Percentiles rank a stretch among this genome's conserved stretches.
phyloP scores from a whole-genome alignment of 1,140 invertebrate species.

The Planococcus citri region DNA sequence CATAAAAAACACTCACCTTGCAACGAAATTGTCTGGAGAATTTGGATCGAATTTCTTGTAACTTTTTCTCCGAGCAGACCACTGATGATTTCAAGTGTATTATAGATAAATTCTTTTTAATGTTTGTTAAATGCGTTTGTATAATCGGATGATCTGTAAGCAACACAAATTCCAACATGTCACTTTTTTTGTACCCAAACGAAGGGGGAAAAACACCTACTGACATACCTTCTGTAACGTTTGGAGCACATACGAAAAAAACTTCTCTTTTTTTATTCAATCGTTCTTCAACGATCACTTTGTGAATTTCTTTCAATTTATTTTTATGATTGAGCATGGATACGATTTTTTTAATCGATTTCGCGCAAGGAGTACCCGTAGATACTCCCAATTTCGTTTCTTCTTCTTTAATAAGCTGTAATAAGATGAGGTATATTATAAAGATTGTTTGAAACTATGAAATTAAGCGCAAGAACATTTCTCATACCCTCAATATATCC shows the following conservation, averaged over 20 bases:
- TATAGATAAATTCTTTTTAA: neutral
- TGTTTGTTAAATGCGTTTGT: constrained; percentile 37
- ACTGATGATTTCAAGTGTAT: neutral
- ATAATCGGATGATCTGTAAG: constrained; percentile 39
- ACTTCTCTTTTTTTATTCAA: constrained; percentile 37
- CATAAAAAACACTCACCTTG: neutral
- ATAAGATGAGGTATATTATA: neutral
- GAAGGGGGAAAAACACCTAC: neutral
- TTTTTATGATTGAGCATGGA: constrained; percentile 42
- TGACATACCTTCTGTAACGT: constrained; percentile 31
- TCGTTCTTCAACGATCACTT: constrained; percentile 36
- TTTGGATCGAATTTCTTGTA: neutral
- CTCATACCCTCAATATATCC: neutral
- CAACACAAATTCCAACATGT: neutral
- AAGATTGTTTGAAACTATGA: neutral
- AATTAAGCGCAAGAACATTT: neutral
- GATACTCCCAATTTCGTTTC: constrained; percentile 42
- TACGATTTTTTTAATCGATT: constrained; percentile 44
- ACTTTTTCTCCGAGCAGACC: neutral
- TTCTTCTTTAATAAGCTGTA: constrained; percentile 38
- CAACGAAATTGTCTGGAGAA: neutral
- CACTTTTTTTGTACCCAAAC: neutral
- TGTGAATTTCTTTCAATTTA: constrained; percentile 44
- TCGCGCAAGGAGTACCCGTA: constrained; percentile 45
- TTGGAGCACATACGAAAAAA: constrained; percentile 45